These are phyloP conservation scores for Ericerus pela DNA, from an alignment of 1,140 invertebrate genomes.

Conservation along the genomic window DNA sequence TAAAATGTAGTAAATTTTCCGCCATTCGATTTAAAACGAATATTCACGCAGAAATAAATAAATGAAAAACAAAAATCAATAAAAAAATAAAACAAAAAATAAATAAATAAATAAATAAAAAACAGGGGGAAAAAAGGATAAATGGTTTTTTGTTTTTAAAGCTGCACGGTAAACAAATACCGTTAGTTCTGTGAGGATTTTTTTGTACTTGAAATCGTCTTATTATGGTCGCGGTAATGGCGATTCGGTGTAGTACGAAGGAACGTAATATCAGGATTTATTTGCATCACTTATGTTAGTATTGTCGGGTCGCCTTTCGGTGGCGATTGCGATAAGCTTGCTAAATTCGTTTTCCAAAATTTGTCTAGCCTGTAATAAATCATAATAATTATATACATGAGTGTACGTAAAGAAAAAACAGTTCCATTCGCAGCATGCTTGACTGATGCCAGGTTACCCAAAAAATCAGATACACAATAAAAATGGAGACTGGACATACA, in stretches of 20 bases:
- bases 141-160: neutral
- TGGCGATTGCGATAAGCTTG: slow-evolving; percentile 68
- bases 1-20: no score
- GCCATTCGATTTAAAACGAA: no score
- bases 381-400: slow-evolving; percentile 4
- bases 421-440: neutral
- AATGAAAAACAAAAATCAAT: neutral
- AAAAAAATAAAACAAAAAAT: neutral
- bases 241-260: slow-evolving; percentile 12
- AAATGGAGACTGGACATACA: no score
- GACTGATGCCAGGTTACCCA: neutral
- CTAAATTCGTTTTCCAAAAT: slow-evolving; percentile 80
- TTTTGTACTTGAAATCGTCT: neutral
- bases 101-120: neutral
- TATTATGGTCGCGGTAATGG: neutral
- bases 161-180: neutral
- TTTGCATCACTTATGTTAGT: slow-evolving; percentile 30
- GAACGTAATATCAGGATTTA: slow-evolving; percentile 37
- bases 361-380: slow-evolving; percentile 54
- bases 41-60: no score
- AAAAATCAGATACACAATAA: no score
- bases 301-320: slow-evolving; percentile 55
- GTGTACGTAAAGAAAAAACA: neutral
- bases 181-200: neutral
- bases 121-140: neutral